These are phyloP conservation scores for Himantopus leucocephalus DNA, from an alignment of 2,113 vertebrate genomes.

Conservation along the genomic window DNA sequence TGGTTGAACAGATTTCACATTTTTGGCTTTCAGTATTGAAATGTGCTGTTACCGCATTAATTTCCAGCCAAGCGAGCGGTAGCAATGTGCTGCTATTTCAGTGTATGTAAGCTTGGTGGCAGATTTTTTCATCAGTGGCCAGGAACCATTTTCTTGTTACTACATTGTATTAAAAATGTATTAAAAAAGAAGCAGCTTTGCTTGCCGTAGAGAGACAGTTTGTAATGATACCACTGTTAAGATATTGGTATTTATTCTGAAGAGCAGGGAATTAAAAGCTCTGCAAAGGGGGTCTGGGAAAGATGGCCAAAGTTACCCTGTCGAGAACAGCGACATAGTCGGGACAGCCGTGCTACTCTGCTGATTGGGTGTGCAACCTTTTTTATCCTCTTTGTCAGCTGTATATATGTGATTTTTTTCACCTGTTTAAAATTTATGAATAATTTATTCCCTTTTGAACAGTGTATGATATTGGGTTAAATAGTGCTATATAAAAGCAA, in stretches of 20 bases:
- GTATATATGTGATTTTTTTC: neutral
- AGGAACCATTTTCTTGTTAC: neutral
- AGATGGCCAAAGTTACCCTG: neutral
- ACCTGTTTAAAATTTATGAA: neutral
- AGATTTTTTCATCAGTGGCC: neutral
- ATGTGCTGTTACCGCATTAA: neutral
- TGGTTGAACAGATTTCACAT: neutral
- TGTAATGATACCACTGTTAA: neutral
- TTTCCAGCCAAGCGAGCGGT: neutral
- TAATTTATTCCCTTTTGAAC: neutral
- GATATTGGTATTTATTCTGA: neutral
- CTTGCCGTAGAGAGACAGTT: neutral
- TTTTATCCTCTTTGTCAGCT: neutral
- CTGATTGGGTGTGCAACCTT: neutral
- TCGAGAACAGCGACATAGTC: neutral
- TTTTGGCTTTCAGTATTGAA: neutral
- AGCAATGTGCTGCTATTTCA: neutral
- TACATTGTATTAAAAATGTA: neutral
- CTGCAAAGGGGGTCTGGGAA: neutral
- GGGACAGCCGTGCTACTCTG: fast-evolving
- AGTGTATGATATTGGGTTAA: neutral
- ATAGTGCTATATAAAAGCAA: neutral
- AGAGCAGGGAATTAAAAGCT: neutral
- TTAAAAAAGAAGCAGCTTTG: neutral
- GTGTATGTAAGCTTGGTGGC: neutral